Evolutionary conservation across 2,113 vertebrate species (phyloP).

Genomic region (Phyllopteryx taeniolatus): DNA sequence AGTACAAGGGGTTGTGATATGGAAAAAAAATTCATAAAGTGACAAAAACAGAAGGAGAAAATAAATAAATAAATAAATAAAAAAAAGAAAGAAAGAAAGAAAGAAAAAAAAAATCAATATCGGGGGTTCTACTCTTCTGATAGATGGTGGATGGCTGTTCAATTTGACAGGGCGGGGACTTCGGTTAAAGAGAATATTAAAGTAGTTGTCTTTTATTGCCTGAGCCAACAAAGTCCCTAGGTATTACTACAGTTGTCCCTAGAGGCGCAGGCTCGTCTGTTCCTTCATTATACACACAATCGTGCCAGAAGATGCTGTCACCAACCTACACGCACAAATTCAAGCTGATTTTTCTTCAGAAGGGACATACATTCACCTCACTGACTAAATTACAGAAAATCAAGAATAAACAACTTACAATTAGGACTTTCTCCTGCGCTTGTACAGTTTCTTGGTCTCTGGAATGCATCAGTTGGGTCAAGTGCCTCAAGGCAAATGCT

Average conservation of each 20-base stretch:
- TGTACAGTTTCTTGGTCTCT: conserved; percentile 60
- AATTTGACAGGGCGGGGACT: conserved; percentile 4
- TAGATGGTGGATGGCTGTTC: conserved; percentile 12
- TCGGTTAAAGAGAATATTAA: conserved; percentile 62
- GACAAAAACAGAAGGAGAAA: neutral
- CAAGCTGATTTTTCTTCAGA: neutral
- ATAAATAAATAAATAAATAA: too few relatives aligned
- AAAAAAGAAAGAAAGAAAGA: too few relatives aligned
- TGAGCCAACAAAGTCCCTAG: conserved; percentile 49
- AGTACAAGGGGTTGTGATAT: neutral
- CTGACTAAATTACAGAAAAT: neutral
- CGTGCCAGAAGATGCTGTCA: conserved; percentile 15
- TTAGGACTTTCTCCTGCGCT: conserved; percentile 79
- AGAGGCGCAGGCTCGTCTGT: conserved; percentile 3
- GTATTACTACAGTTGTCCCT: conserved; percentile 2
- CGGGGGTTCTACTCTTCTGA: conserved; percentile 5
- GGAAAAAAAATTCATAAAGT: conserved; percentile 1
- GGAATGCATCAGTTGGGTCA: conserved; percentile 71
- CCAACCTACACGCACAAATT: neutral
- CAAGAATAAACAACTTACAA: neutral
- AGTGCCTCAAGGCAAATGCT: conserved; percentile 78
- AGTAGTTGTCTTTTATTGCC: conserved; percentile 35
- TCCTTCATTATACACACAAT: conserved; percentile 53
- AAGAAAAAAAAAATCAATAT: conserved; percentile 32
- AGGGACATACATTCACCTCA: neutral